Evolutionary conservation across 1,140 invertebrate genomes (phyloP).

Genomic region (Doryteuthis pealeii): DNA sequence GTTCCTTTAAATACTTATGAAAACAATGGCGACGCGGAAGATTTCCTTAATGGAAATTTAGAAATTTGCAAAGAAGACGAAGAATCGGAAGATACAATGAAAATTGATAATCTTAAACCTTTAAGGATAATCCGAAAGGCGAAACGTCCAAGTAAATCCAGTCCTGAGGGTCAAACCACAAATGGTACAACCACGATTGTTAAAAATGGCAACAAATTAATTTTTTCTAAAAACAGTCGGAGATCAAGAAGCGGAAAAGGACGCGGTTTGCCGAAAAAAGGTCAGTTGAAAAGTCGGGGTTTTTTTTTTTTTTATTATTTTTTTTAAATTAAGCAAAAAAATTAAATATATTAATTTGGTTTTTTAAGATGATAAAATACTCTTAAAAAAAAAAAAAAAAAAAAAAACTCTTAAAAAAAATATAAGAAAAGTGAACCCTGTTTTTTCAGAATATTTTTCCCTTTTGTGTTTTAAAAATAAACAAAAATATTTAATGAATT

Average conservation of each 20-base stretch:
- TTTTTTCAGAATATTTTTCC: too few species aligned
- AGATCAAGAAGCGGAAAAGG: conserved; percentile 44
- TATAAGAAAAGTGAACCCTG: too few species aligned
- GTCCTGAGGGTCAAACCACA: too few species aligned
- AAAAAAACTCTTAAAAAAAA: too few species aligned
- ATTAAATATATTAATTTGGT: too few species aligned
- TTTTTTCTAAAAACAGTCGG: conserved; percentile 44
- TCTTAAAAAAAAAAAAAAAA: background rate
- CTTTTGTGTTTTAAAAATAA: too few species aligned
- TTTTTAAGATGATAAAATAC: too few species aligned
- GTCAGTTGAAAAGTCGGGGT: conserved; percentile 16
- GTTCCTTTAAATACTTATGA: background rate
- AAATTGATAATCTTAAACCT: background rate
- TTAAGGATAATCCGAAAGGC: conserved; percentile 11
- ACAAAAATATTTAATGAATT: too few species aligned
- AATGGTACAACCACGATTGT: background rate
- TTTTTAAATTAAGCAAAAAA: too few species aligned
- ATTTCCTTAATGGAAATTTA: background rate
- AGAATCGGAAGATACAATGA: background rate
- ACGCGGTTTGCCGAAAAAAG: conserved; percentile 48
- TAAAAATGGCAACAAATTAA: conserved; percentile 13
- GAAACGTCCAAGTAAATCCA: conserved; percentile 9
- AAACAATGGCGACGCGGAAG: background rate
- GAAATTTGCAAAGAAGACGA: background rate
- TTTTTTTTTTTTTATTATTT: too few species aligned